Evolutionary conservation across 2,888 invertebrate species (phyloP).

Genomic region (Drosophila conformis): DNA sequence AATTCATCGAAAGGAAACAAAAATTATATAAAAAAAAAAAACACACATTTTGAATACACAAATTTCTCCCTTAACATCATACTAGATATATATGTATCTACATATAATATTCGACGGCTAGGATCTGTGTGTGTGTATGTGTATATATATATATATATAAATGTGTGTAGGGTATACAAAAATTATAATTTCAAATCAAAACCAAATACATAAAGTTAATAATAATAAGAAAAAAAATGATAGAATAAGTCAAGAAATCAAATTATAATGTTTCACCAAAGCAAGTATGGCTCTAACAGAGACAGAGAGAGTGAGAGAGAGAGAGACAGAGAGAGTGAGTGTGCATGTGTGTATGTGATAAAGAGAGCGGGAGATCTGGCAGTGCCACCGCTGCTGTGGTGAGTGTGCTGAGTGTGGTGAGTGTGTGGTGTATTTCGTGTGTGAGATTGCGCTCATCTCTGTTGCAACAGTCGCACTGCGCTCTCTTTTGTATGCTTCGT

Average conservation of each 20-base stretch:
- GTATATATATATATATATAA: background rate
- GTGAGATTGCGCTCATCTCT: constrained; percentile 29
- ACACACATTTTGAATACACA: constrained; percentile 37
- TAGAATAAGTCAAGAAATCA: constrained; percentile 20
- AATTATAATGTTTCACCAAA: constrained; percentile 19
- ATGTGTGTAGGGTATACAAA: constrained; percentile 19
- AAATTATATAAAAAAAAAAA: constrained; percentile 35
- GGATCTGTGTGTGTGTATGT: constrained; percentile 8
- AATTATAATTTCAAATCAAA: constrained; percentile 31
- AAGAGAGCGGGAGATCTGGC: constrained; percentile 12
- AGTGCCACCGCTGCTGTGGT: constrained; percentile 8
- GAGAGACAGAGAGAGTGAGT: background rate
- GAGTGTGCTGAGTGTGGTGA: constrained; percentile 1
- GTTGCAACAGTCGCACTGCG: constrained; percentile 30
- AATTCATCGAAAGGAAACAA: constrained; percentile 30
- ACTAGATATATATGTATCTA: constrained; percentile 25
- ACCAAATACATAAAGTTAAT: constrained; percentile 22
- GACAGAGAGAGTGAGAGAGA: background rate
- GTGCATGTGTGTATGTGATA: background rate
- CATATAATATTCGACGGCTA: constrained; percentile 31
- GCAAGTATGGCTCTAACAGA: constrained; percentile 9
- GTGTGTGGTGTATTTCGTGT: constrained; percentile 12
- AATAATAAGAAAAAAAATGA: background rate
- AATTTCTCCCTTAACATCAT: constrained; percentile 32
- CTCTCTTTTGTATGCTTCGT: constrained; percentile 46